Conservation (phyloP, 2,113 vertebrate species). For the Zosterops japonicus region DNA sequence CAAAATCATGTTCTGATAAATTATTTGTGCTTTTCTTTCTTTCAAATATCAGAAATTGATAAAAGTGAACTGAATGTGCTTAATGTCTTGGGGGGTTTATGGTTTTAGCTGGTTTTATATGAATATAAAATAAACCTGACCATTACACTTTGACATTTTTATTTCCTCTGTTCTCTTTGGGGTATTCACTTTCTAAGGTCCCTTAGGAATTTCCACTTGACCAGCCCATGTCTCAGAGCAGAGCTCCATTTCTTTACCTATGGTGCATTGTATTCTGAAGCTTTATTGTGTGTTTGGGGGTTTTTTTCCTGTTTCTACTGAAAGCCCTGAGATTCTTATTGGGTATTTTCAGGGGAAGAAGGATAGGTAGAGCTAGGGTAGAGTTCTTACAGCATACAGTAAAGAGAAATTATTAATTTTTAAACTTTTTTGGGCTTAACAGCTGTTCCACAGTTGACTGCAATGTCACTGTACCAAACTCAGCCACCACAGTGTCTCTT, state of each 20-base stretch:
- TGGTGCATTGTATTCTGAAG: neutral
- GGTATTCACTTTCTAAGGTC: neutral
- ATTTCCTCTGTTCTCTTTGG: neutral
- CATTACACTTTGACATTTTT: neutral
- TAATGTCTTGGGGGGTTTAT: neutral
- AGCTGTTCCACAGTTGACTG: neutral
- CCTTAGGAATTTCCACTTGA: neutral
- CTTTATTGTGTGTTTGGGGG: too few species aligned
- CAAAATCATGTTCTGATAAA: neutral
- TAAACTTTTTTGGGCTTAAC: neutral
- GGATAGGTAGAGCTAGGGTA: neutral
- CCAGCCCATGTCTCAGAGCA: neutral
- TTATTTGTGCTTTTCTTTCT: neutral
- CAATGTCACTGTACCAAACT: neutral
- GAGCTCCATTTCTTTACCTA: neutral
- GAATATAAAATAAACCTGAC: neutral
- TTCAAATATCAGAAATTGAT: neutral
- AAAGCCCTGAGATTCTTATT: neutral
- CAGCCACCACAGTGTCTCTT: neutral
- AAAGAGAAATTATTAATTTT: neutral
- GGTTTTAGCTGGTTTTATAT: neutral
- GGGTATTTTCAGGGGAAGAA: neutral
- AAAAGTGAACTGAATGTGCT: fast-evolving
- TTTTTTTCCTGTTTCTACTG: neutral
- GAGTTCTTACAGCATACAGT: neutral